Conservation (phyloP, 2,113 vertebrate species). For the Rhinichthys klamathensis region DNA sequence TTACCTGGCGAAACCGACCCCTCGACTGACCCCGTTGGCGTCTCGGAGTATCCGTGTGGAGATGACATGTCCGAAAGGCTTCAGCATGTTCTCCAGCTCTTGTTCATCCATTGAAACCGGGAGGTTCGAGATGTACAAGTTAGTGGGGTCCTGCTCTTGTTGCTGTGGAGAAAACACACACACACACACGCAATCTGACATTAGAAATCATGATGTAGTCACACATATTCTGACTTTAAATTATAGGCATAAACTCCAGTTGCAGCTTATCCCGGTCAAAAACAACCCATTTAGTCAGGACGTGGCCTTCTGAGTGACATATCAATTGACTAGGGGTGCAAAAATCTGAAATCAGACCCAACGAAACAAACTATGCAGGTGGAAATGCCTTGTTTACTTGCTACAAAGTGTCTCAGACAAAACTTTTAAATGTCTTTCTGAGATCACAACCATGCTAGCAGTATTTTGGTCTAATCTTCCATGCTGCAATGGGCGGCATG, state of each 20-base stretch:
- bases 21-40: slow-evolving; percentile 77
- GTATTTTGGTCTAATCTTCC: slow-evolving; percentile 33
- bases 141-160: slow-evolving; percentile 79
- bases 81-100: slow-evolving; percentile 81
- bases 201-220: not conserved
- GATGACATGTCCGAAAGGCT: slow-evolving; percentile 78
- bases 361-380: not conserved
- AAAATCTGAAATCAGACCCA: not conserved
- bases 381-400: not conserved
- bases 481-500: not conserved
- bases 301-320: not conserved
- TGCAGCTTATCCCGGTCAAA: not conserved
- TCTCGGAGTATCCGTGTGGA: slow-evolving; percentile 78
- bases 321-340: not conserved
- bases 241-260: not conserved
- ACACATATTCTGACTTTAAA: not conserved
- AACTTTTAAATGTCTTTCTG: not conserved
- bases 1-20: slow-evolving; percentile 78
- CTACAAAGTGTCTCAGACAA: not conserved
- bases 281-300: not conserved
- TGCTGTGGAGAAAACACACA: slow-evolving; percentile 65
- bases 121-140: slow-evolving; percentile 80
- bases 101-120: slow-evolving; percentile 80
- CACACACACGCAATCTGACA: not conserved
- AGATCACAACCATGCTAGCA: slow-evolving; percentile 12